Conservation (phyloP, 1,140 invertebrate species). For the Neotoxoptera formosana region DNA sequence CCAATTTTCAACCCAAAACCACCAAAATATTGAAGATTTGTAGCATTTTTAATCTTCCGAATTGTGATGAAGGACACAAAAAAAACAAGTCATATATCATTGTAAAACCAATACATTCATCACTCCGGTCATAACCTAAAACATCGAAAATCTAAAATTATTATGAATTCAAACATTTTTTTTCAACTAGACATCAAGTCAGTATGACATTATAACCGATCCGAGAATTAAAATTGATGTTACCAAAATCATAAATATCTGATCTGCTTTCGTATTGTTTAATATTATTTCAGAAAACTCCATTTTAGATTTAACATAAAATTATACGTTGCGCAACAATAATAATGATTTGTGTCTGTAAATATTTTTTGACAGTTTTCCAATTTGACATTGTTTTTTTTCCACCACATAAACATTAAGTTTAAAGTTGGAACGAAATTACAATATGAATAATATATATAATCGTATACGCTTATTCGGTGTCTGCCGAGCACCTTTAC, state of each 20-base stretch:
- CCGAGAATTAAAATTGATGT: neutral
- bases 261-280: neutral
- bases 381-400: neutral
- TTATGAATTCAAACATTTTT: neutral
- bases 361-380: neutral
- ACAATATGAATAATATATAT: constrained; percentile 26
- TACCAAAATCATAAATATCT: neutral
- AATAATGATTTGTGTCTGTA: constrained; percentile 23
- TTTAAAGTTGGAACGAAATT: constrained; percentile 5
- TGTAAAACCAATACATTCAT: too few relatives aligned
- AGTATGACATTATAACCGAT: neutral
- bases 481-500: neutral
- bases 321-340: neutral
- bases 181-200: neutral
- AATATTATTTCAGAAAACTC: neutral
- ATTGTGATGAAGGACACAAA: too few relatives aligned
- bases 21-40: too few relatives aligned
- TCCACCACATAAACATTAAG: neutral
- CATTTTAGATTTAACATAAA: neutral
- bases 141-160: neutral
- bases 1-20: too few relatives aligned
- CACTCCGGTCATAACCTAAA: neutral
- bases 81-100: too few relatives aligned
- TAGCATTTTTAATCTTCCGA: too few relatives aligned
- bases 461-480: neutral